phyloP scores from a whole-genome alignment of 2,797 vertebrate species.

The Sciurus vulgaris region DNA sequence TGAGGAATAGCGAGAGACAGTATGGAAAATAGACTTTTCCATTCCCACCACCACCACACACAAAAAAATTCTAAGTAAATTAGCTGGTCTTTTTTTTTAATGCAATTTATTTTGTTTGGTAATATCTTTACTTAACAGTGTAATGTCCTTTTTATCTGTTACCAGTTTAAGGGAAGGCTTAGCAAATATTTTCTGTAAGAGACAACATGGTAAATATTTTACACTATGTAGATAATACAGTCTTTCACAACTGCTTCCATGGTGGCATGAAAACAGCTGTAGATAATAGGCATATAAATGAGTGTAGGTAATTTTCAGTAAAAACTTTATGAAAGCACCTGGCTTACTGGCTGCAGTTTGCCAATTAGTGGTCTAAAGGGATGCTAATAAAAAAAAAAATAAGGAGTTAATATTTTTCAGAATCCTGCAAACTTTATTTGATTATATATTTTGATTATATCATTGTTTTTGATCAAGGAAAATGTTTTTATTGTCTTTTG shows the following conservation, averaged over 20 bases:
- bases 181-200: conserved; percentile 46
- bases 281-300: neutral
- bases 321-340: conserved; percentile 27
- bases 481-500: conserved; percentile 7
- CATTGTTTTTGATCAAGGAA: conserved; percentile 46
- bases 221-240: neutral
- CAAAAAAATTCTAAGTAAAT: conserved; percentile 44
- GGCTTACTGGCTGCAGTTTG: neutral
- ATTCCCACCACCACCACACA: too few relatives aligned
- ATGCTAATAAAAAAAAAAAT: conserved; percentile 42
- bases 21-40: neutral
- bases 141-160: conserved; percentile 4
- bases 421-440: conserved; percentile 37
- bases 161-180: neutral
- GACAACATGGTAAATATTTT: conserved; percentile 11
- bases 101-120: conserved; percentile 4
- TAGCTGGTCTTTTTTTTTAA: neutral
- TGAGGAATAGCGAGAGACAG: neutral
- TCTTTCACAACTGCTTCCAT: neutral
- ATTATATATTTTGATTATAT: neutral
- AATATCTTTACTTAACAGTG: conserved; percentile 15
- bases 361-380: neutral
- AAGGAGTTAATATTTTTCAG: neutral
- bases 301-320: neutral
- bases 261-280: neutral